Percentiles rank a stretch among this genome's conserved stretches.
These are phyloP conservation scores for Clusia tigrina DNA, from an alignment of 2,888 invertebrate species.

Conservation along the genomic window DNA sequence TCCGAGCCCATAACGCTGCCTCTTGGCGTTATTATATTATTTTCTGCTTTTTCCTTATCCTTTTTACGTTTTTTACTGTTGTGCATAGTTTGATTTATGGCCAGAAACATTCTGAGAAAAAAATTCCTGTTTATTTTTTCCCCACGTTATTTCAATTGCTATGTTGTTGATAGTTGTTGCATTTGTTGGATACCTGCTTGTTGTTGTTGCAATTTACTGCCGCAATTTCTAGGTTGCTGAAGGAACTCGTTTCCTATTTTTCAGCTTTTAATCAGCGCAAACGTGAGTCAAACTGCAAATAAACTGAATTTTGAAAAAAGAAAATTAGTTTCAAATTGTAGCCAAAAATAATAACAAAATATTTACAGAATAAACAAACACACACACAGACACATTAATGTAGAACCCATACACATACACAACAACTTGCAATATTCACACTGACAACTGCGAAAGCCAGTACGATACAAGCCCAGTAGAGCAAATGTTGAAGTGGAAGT, in stretches of 20 bases:
- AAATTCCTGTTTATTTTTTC: neutral
- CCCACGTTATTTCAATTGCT: neutral
- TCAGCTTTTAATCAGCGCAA: constrained; percentile 6
- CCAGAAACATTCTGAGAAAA: constrained; percentile 53
- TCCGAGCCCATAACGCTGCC: constrained; percentile 13
- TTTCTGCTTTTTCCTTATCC: constrained; percentile 35
- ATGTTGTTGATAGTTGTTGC: neutral
- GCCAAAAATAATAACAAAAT: neutral
- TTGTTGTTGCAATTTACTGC: constrained; percentile 9
- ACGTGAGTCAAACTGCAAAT: neutral
- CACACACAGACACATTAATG: neutral
- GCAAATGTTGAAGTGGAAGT: too few relatives aligned
- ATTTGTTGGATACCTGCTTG: neutral
- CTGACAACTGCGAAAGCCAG: too few relatives aligned
- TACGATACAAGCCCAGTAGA: too few relatives aligned
- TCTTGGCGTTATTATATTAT: constrained; percentile 33
- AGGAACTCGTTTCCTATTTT: neutral
- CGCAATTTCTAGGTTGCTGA: too few relatives aligned
- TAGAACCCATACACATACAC: neutral
- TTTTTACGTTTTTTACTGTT: constrained; percentile 43
- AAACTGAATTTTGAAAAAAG: neutral
- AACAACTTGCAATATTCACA: too few relatives aligned
- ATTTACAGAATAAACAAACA: neutral
- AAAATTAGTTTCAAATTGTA: neutral
- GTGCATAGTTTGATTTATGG: constrained; percentile 54